A percentile compares a stretch with the other conserved stretches of the same genome.
Conservation (phyloP, 2,113 vertebrate genomes). For the Illadopsis cleaveri region DNA sequence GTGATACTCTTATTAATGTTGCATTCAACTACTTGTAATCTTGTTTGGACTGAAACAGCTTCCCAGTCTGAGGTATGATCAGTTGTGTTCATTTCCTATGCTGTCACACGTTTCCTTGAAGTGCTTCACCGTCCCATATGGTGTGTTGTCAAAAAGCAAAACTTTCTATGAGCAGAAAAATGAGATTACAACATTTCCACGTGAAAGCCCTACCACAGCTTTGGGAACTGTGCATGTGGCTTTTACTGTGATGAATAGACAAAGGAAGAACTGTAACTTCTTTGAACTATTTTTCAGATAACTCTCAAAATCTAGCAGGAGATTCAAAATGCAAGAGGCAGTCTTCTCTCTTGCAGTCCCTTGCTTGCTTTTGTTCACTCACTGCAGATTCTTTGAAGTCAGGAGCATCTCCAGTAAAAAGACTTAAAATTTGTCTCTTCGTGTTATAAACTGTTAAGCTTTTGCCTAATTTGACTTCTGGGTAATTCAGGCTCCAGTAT, state of each 20-base stretch:
- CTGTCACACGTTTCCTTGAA: constrained; percentile 24
- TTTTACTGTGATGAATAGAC: not conserved
- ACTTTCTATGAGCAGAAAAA: not conserved
- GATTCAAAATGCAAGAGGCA: constrained; percentile 6
- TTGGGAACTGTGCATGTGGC: not conserved
- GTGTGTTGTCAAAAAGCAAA: constrained; percentile 36
- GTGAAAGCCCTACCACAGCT: constrained; percentile 20
- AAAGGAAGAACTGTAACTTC: constrained; percentile 5
- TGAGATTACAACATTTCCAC: not conserved
- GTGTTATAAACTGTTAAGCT: not conserved
- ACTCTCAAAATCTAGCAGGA: constrained; percentile 6
- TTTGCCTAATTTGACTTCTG: not conserved
- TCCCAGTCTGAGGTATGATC: constrained; percentile 19
- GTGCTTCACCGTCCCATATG: not conserved
- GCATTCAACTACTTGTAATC: constrained; percentile 2
- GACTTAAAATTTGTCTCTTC: not conserved
- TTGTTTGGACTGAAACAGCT: not conserved
- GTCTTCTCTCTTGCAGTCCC: not conserved
- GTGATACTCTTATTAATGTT: not conserved
- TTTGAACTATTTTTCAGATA: constrained; percentile 27
- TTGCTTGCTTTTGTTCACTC: constrained; percentile 17
- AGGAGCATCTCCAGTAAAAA: not conserved
- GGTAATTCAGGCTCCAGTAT: not conserved
- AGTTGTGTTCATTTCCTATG: not conserved
- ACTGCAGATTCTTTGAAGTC: constrained; percentile 6